Evolutionary conservation across 2,888 invertebrate species (phyloP).

Genomic region (Aquatica leii): DNA sequence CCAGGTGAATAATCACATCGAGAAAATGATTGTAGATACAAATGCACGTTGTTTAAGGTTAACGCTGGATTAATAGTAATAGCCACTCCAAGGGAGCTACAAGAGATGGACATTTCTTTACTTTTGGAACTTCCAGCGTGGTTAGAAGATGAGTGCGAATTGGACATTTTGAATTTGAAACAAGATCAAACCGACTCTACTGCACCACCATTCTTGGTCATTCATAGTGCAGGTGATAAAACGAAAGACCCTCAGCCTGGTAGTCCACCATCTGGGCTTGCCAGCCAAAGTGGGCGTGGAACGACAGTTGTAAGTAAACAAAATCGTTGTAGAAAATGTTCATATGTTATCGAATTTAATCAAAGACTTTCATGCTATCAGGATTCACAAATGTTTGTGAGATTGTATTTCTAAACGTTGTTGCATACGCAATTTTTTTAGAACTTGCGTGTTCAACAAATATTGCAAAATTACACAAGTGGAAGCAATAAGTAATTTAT

Average conservation of each 20-base stretch:
- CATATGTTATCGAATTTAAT: no score
- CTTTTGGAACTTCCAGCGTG: constrained; percentile 90
- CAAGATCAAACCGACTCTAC: constrained; percentile 68
- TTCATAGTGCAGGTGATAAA: constrained; percentile 75
- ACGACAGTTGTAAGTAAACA: constrained; percentile 80
- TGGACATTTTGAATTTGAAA: constrained; percentile 87
- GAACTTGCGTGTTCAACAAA: no score
- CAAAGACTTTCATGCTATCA: no score
- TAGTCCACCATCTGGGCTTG: constrained; percentile 75
- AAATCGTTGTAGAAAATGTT: not conserved
- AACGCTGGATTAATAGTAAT: constrained; percentile 86
- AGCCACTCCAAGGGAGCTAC: constrained; percentile 95
- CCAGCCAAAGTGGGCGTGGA: constrained; percentile 84
- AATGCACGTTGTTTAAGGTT: constrained; percentile 68
- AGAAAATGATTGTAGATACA: no score
- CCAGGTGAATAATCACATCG: constrained; percentile 73
- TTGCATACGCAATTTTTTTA: no score
- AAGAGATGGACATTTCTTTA: constrained; percentile 96
- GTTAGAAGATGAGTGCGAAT: constrained; percentile 97
- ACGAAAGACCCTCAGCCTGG: constrained; percentile 63
- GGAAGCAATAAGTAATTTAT: no score
- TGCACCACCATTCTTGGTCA: constrained; percentile 86
- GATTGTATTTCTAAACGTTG: no score
- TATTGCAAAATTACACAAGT: no score
- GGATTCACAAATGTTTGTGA: no score